These are phyloP conservation scores for Platichthys stellatus DNA, from an alignment of 2,113 vertebrate species.

Conservation along the genomic window DNA sequence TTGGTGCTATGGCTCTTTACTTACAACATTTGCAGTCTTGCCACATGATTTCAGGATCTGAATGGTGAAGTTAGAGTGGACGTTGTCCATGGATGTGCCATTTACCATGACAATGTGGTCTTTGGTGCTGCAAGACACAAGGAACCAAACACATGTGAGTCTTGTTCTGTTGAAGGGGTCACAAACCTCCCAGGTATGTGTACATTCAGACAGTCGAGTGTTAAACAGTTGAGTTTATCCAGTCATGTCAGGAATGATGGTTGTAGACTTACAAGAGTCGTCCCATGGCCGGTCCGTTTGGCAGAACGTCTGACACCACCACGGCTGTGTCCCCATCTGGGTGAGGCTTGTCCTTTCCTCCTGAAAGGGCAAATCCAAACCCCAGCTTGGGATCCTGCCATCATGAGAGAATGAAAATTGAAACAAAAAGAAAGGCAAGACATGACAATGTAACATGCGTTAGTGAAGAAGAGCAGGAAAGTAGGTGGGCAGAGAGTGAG, in stretches of 20 bases:
- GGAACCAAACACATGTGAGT: conserved; percentile 4
- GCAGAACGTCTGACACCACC: conserved; percentile 90
- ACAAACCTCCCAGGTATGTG: neutral
- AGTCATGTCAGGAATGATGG: neutral
- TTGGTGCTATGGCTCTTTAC: conserved; percentile 54
- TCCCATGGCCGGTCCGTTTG: conserved; percentile 89
- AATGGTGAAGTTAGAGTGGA: conserved; percentile 87
- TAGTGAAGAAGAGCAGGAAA: neutral
- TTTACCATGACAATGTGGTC: conserved; percentile 98
- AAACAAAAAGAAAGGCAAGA: neutral
- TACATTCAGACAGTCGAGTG: neutral
- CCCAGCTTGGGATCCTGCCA: conserved; percentile 89
- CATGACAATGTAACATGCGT: neutral
- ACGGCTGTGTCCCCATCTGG: conserved; percentile 81
- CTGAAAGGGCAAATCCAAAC: conserved; percentile 93
- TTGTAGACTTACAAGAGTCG: conserved; percentile 88
- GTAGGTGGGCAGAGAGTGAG: conserved; percentile 4
- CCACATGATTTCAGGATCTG: conserved; percentile 90
- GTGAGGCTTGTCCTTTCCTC: conserved; percentile 87
- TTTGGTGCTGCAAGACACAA: conserved; percentile 80
- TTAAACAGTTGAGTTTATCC: neutral
- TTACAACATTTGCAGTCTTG: conserved; percentile 89
- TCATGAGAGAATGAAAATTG: neutral
- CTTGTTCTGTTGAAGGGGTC: neutral
- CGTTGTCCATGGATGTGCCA: conserved; percentile 90